These are phyloP conservation scores for Gari tellinella DNA, from an alignment of 2,888 invertebrate species.

Conservation along the genomic window DNA sequence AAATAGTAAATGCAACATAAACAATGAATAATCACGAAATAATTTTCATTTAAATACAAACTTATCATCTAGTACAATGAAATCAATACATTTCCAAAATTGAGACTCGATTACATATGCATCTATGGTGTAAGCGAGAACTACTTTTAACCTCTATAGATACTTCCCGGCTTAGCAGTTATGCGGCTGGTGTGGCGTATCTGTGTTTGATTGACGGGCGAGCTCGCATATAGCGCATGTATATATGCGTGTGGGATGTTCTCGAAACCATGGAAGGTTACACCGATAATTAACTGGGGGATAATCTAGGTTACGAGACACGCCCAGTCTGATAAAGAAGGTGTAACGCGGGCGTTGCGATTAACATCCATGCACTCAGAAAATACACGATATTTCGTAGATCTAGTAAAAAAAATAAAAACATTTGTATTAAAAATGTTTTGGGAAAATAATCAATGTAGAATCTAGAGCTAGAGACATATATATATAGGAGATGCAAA, in stretches of 20 bases:
- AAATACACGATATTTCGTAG: no score
- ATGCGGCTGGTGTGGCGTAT: conserved; percentile 44
- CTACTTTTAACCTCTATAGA: conserved; percentile 25
- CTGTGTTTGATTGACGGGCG: conserved; percentile 51
- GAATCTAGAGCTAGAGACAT: no score
- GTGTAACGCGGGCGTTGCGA: no score
- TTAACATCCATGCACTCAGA: no score
- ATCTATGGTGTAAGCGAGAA: not conserved
- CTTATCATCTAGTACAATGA: not conserved
- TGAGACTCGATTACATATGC: not conserved
- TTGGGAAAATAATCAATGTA: no score
- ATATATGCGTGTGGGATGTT: conserved; percentile 47
- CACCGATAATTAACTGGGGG: conserved; percentile 25
- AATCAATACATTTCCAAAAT: no score
- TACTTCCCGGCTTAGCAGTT: conserved; percentile 22
- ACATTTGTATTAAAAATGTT: no score
- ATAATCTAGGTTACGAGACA: conserved; percentile 31
- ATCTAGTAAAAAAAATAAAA: no score
- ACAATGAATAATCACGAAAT: not conserved
- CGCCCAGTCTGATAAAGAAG: conserved; percentile 23
- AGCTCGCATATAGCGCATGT: conserved; percentile 10
- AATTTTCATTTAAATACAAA: not conserved
- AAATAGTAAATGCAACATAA: not conserved
- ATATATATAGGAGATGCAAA: no score
- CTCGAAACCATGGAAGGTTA: conserved; percentile 8